Conservation (phyloP, 2,113 vertebrate species). For the Crotalus viridis region DNA sequence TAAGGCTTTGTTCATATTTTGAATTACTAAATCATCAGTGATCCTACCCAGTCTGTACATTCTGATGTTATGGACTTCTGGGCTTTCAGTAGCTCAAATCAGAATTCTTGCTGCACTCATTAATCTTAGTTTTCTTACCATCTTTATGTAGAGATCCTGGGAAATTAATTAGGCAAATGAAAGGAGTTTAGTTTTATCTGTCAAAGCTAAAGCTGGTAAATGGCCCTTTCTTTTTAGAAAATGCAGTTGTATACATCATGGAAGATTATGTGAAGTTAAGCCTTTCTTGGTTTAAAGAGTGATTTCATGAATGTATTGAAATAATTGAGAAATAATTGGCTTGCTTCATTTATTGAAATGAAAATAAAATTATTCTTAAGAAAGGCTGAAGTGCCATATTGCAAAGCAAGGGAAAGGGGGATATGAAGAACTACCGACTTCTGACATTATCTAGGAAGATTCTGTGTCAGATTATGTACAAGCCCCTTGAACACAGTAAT, state of each 20-base stretch:
- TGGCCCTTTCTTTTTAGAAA: too few species aligned
- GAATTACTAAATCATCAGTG: neutral
- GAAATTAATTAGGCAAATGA: too few species aligned
- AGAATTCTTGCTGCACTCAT: neutral
- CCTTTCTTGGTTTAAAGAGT: neutral
- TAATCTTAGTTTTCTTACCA: too few species aligned
- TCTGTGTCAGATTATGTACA: neutral
- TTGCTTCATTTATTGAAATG: neutral
- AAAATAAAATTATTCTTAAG: neutral
- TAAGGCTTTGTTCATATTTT: neutral
- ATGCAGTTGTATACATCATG: neutral
- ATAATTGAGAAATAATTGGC: neutral
- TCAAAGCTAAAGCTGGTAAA: neutral
- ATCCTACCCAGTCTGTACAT: neutral
- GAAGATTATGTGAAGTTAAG: neutral
- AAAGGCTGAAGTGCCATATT: neutral
- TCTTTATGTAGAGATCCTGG: neutral
- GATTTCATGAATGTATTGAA: neutral
- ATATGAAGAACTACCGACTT: neutral
- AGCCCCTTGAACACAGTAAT: neutral
- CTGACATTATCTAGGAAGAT: neutral
- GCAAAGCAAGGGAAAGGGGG: neutral
- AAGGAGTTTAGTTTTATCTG: neutral
- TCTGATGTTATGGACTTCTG: neutral
- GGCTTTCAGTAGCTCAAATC: neutral